Evolutionary conservation across 2,888 invertebrate genomes (phyloP).

Genomic region (Coelinius sp.): DNA sequence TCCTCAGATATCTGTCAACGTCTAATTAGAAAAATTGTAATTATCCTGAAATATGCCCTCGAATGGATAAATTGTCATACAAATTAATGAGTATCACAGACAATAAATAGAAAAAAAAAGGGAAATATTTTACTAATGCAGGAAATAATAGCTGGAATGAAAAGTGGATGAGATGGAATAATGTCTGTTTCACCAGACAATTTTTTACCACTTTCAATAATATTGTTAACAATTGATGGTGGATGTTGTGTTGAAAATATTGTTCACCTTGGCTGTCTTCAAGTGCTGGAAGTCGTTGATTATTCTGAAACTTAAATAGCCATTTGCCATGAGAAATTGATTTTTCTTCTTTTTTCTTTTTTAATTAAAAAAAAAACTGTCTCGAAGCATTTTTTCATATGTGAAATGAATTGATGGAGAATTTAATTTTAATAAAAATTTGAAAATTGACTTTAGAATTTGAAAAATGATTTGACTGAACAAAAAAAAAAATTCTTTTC

Average conservation of each 20-base stretch:
- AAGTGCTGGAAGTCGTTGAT: slow-evolving; percentile 4
- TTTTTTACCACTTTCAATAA: background rate
- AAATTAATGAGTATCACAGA: slow-evolving; percentile 1
- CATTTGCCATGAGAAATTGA: slow-evolving; percentile 44
- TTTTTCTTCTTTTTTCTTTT: slow-evolving; percentile 2
- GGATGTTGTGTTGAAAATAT: slow-evolving; percentile 6
- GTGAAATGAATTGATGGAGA: background rate
- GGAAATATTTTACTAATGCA: background rate
- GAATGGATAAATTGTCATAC: background rate
- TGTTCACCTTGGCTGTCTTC: background rate
- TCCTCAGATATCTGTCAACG: slow-evolving; percentile 60
- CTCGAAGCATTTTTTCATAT: background rate
- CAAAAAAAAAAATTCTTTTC: background rate
- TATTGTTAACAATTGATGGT: background rate
- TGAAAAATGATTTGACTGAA: background rate
- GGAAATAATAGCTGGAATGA: background rate
- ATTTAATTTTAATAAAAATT: background rate
- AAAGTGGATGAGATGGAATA: background rate
- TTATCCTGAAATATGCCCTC: slow-evolving; percentile 19
- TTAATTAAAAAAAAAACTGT: background rate
- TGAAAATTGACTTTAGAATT: background rate
- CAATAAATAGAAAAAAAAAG: background rate
- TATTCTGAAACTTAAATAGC: slow-evolving; percentile 63
- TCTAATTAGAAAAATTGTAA: slow-evolving; percentile 29
- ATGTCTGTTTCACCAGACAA: background rate